Evolutionary conservation across 1,140 invertebrate genomes (phyloP), one percentile per base, ranked within the genome.

Genomic region (Oedothorax gibbosus): DNA sequence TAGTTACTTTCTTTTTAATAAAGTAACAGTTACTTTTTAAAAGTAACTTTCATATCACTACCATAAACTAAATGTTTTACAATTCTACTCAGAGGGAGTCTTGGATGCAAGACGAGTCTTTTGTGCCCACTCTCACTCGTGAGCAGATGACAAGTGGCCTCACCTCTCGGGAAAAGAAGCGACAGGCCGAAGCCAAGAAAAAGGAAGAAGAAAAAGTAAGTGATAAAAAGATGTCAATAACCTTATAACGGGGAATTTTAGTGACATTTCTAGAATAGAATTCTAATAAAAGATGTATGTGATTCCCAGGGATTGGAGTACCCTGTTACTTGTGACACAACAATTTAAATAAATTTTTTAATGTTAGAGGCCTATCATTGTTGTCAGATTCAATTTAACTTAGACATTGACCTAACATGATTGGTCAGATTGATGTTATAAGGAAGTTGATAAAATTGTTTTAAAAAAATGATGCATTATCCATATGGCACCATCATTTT

Each of bases 41-140:
- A n/a, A 50, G 15, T n/a, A 8, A 73, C 18, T 18, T 11, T 73
- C 10, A 12, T 12, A 18, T 8, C n/a, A n/a, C 7, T 56, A 10
- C 49, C 14, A 35, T 71, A 3, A 6, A n/a, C 35, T n/a, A n/a
- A 14, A 51, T 62, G 6, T 49, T 20, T 8, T 62, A 7, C 8
- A 11, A 14, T 21, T 60, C 15, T 14, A 88, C 87, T 76, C 66
- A 90, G 90, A 87, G 90, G 78, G 90, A 90, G 60, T 87, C 87
- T 73, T 90, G 90, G 90, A 90, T 90, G 90, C 87, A 87, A 21
- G 86, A 87, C 53, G 79, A 73, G 71, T 0, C 86, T 87, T 21
- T 80, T 89, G 49, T 88, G 88, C 88, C 89, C 14, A 88, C 88
- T 53, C 85, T 88, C n/a, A 86, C 68, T 85, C 87, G 75, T 87